Evolutionary conservation across 1,140 invertebrate species (phyloP), one percentile per base, ranked within the genome.

Genomic region (Aphelenchoides avenae): DNA sequence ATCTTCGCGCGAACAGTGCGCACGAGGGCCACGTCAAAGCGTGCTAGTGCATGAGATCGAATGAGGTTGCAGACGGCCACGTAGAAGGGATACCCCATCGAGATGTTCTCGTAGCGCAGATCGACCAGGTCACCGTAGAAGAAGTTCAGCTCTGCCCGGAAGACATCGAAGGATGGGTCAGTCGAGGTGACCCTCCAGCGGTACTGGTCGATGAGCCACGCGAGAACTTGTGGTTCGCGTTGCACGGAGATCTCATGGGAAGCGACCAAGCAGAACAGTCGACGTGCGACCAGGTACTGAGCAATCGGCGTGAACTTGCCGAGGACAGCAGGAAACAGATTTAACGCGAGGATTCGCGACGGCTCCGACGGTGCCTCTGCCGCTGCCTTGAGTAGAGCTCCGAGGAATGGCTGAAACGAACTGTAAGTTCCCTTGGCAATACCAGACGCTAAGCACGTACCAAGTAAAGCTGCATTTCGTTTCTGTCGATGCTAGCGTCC

Each of bases 171-270:
- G n/a, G n/a, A n/a, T 22, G 30, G 18, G 44, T 47, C n/a, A n/a
- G n/a, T n/a, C n/a, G n/a, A n/a, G n/a, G n/a, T n/a, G n/a, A n/a
- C n/a, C n/a, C n/a, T n/a, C n/a, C n/a, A n/a, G n/a, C 65, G 57
- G 40, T 71, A 67, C 3, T 47, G 31, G 52, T 67, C 65, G 24
- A 67, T 44, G 4, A 67, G 30, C 18, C 34, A 60, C 6, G 65
- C 65, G 13, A 67, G 13, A 1, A 62, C 34, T 41, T 65, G 63
- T 1, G 61, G 61, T 5, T 68, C 61, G 41, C 50, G 64, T 30
- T 20, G 20, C 9, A 51, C 0, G 56, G 13, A 37, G 58, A 18
- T 36, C 4, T 53, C 57, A 6, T 36, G 11, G 29, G 15, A 6
- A 11, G 26, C 18, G 9, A 71, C 39, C 24, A 39, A 24, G 33